Evolutionary conservation across 2,797 vertebrate species (phyloP).

Genomic region (Aphelocoma californica): DNA sequence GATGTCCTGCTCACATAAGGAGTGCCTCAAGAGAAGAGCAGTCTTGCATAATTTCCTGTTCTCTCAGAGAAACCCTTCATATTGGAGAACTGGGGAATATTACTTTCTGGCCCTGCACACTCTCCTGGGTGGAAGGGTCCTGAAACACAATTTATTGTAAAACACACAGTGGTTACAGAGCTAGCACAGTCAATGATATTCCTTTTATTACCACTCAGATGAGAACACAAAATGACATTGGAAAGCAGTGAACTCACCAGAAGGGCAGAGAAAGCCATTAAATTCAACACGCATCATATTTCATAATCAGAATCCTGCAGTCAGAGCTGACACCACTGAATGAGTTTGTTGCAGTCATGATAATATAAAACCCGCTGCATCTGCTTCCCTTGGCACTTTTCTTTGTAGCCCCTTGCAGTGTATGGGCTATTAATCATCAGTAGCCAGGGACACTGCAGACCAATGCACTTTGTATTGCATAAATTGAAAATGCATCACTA

Average conservation of each 20-base stretch:
- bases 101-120: conserved; percentile 55
- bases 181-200: conserved; percentile 75
- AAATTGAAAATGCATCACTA: conserved; percentile 73
- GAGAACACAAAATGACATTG: conserved; percentile 80
- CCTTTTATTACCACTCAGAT: conserved; percentile 79
- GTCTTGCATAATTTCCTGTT: conserved; percentile 11
- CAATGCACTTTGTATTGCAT: conserved; percentile 68
- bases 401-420: conserved; percentile 68
- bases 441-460: conserved; percentile 68
- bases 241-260: conserved; percentile 76
- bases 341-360: conserved; percentile 77
- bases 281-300: conserved; percentile 81
- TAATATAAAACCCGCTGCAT: conserved; percentile 76
- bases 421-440: conserved; percentile 76
- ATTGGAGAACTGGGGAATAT: conserved; percentile 53
- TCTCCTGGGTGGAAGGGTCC: conserved; percentile 73
- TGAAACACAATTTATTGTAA: conserved; percentile 78
- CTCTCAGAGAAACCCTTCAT: conserved; percentile 18
- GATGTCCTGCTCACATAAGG: conserved; percentile 38
- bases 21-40: conserved; percentile 25
- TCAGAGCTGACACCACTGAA: conserved; percentile 77
- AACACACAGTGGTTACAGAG: conserved; percentile 76
- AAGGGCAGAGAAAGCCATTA: conserved; percentile 81
- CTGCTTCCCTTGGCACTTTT: conserved; percentile 75
- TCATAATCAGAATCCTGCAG: conserved; percentile 80